Conservation (phyloP, 2,888 invertebrate genomes). For the Glyphotaelius pellucidus region DNA sequence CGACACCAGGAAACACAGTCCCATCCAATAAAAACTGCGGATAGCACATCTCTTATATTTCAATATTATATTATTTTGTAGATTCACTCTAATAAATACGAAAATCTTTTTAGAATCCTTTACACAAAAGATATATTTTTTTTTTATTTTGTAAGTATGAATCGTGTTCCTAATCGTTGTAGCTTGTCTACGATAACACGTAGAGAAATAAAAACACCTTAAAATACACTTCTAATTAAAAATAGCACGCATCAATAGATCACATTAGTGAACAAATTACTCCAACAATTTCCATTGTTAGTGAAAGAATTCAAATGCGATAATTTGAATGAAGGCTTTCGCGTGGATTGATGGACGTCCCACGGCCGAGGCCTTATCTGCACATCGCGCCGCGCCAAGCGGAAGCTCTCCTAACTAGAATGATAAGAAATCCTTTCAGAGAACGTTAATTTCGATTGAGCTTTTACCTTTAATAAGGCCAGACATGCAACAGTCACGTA, state of each 20-base stretch:
- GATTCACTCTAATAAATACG: too few relatives aligned
- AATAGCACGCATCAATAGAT: neutral
- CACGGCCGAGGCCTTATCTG: slow-evolving; percentile 5
- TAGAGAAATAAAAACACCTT: too few relatives aligned
- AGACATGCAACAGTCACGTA: slow-evolving; percentile 46
- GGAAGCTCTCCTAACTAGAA: slow-evolving; percentile 27
- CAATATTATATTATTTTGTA: too few relatives aligned
- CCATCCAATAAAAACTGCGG: too few relatives aligned
- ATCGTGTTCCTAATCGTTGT: too few relatives aligned
- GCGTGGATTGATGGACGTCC: slow-evolving; percentile 24
- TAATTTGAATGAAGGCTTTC: neutral
- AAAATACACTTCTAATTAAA: neutral
- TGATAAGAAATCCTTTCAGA: slow-evolving; percentile 30
- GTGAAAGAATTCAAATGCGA: neutral
- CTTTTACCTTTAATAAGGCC: slow-evolving; percentile 47
- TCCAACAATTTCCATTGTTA: neutral
- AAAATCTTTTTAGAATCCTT: too few relatives aligned
- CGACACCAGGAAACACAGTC: too few relatives aligned
- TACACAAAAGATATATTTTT: too few relatives aligned
- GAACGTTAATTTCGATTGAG: slow-evolving; percentile 43
- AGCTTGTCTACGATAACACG: too few relatives aligned
- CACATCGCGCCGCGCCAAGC: neutral
- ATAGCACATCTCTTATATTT: too few relatives aligned
- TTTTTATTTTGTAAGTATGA: too few relatives aligned
- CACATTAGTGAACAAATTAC: neutral